Evolutionary conservation across 2,888 invertebrate species (phyloP).

Genomic region (Cosmopolites sordidus): DNA sequence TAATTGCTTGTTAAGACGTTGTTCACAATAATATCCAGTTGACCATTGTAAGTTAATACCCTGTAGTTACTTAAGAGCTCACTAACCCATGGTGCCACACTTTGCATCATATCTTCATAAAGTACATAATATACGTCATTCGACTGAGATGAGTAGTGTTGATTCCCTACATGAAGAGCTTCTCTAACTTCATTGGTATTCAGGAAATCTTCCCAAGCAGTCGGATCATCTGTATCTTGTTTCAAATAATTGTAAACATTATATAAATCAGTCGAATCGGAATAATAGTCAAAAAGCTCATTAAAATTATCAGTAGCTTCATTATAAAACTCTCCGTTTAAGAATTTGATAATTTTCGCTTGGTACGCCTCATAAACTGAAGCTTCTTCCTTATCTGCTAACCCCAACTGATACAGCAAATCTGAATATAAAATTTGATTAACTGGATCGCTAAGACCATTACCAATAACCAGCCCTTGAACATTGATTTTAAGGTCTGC

Average conservation of each 20-base stretch:
- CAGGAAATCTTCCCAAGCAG: conserved; percentile 9
- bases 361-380: too few species aligned
- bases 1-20: conserved; percentile 77
- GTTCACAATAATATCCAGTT: conserved; percentile 82
- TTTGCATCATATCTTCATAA: conserved; percentile 7
- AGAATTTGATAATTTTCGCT: background rate
- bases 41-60: conserved; percentile 80
- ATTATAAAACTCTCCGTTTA: background rate
- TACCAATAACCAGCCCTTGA: conserved; percentile 69
- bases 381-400: conserved; percentile 51
- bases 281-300: conserved; percentile 46
- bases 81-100: conserved; percentile 37
- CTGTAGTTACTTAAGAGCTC: conserved; percentile 62
- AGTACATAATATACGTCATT: conserved; percentile 11
- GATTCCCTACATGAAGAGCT: conserved; percentile 19
- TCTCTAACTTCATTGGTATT: conserved; percentile 18
- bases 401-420: conserved; percentile 73
- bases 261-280: conserved; percentile 50
- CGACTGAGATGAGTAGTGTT: conserved; percentile 1
- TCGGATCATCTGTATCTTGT: background rate
- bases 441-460: conserved; percentile 74
- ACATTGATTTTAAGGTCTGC: conserved; percentile 64
- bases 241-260: conserved; percentile 16
- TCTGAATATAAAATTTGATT: conserved; percentile 74
- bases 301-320: background rate